phyloP scores from a whole-genome alignment of 1,140 invertebrate genomes.

The Pogonomyrmex californicus region DNA sequence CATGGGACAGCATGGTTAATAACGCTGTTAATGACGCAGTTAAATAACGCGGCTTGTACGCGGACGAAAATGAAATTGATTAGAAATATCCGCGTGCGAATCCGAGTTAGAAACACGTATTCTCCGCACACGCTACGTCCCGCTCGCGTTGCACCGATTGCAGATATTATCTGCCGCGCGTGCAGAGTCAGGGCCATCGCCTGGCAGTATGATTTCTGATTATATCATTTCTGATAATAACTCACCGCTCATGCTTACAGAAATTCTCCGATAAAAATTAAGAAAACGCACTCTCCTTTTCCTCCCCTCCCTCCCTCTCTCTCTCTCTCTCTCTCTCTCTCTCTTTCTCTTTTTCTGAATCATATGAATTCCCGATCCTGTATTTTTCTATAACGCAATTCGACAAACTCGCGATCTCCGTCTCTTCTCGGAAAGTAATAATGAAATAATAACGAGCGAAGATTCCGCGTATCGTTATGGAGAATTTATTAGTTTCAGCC shows the following conservation, averaged over 20 bases:
- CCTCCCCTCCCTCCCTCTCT: too few relatives aligned
- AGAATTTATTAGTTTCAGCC: slow-evolving; percentile 20
- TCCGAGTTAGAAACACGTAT: slow-evolving; percentile 19
- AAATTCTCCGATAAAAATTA: not conserved
- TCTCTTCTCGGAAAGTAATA: not conserved
- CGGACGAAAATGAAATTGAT: not conserved
- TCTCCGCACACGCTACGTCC: not conserved
- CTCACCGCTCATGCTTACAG: not conserved
- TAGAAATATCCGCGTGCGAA: not conserved
- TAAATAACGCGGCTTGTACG: not conserved
- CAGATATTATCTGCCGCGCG: slow-evolving; percentile 55
- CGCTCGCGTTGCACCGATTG: slow-evolving; percentile 24
- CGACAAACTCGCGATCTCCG: not conserved
- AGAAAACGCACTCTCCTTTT: too few relatives aligned
- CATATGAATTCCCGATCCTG: not conserved
- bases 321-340: too few relatives aligned
- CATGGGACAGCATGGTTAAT: too few relatives aligned
- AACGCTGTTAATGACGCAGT: not conserved
- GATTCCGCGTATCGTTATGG: not conserved
- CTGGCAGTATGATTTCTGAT: slow-evolving; percentile 50
- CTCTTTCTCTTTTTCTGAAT: too few relatives aligned
- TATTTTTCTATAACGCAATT: not conserved
- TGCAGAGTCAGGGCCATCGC: slow-evolving; percentile 50
- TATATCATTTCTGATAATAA: slow-evolving; percentile 31
- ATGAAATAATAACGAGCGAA: not conserved